Evolutionary conservation across 2,888 invertebrate species (phyloP).

Genomic region (Zhengitettix transpicula): DNA sequence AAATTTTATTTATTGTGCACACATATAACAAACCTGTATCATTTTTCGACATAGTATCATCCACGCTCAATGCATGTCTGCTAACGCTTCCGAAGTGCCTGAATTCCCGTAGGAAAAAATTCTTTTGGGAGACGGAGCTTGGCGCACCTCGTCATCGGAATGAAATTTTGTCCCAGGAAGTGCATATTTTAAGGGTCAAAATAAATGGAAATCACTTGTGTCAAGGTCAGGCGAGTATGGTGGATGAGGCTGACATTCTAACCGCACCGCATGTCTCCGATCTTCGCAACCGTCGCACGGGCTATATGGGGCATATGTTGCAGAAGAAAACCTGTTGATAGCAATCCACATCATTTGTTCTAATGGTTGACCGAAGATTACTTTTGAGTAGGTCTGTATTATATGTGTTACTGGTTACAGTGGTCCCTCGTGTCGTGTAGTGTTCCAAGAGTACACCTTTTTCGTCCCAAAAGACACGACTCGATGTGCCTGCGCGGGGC

Average conservation of each 20-base stretch:
- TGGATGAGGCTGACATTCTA: neutral
- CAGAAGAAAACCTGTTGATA: neutral
- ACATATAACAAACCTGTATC: neutral
- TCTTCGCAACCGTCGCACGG: neutral
- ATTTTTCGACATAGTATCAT: neutral
- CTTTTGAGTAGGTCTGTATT: neutral
- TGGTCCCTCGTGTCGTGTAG: neutral
- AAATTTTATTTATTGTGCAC: neutral
- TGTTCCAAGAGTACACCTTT: neutral
- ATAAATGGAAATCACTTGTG: neutral
- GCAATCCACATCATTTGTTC: neutral
- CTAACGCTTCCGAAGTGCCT: neutral
- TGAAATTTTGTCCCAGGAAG: neutral
- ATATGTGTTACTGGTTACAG: neutral
- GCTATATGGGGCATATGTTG: neutral
- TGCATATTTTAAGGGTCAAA: neutral
- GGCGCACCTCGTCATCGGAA: neutral
- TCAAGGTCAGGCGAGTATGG: neutral
- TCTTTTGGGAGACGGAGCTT: neutral
- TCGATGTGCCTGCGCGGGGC: too few relatives aligned
- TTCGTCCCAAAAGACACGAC: neutral
- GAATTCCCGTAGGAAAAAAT: too few relatives aligned
- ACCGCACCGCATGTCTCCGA: neutral
- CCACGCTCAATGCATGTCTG: neutral
- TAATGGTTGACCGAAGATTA: neutral